A percentile compares a stretch with the other conserved stretches of the same genome.
Conservation (phyloP, 2,888 invertebrate species). For the Cynaeus angustus region DNA sequence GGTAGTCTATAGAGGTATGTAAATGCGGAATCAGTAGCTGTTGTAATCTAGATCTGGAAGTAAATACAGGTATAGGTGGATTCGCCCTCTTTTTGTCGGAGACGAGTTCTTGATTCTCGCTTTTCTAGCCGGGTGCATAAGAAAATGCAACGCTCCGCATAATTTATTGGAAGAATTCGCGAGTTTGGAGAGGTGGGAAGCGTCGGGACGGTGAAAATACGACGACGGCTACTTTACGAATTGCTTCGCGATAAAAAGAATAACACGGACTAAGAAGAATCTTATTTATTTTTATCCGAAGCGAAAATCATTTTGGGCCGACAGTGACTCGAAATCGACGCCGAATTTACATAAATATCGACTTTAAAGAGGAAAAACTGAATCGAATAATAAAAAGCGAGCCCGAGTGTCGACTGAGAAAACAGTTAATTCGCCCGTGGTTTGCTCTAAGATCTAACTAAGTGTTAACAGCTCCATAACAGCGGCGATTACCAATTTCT, state of each 20-base stretch:
- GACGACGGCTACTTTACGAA: conserved; percentile 65
- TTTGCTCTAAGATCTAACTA: neutral
- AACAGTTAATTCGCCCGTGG: conserved; percentile 11
- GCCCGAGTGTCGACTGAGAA: too few relatives aligned
- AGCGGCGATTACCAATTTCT: too few relatives aligned
- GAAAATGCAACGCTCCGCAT: conserved; percentile 66
- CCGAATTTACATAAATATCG: too few relatives aligned
- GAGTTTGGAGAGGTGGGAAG: conserved; percentile 61
- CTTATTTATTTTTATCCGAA: conserved; percentile 60
- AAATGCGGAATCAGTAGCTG: conserved; percentile 69
- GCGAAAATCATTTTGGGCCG: too few relatives aligned
- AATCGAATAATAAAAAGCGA: too few relatives aligned
- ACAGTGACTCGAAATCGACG: too few relatives aligned
- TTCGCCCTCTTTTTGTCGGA: conserved; percentile 36
- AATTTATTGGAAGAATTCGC: conserved; percentile 66
- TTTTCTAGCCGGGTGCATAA: conserved; percentile 57
- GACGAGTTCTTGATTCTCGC: conserved; percentile 38
- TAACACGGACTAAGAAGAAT: conserved; percentile 54
- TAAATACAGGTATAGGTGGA: conserved; percentile 45
- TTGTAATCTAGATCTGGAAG: conserved; percentile 67
- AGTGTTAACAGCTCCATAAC: too few relatives aligned
- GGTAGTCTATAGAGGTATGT: conserved; percentile 68
- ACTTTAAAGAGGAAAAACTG: too few relatives aligned
- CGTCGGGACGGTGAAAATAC: conserved; percentile 62
- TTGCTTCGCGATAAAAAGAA: conserved; percentile 62